Conservation (phyloP, 2,888 invertebrate species). For the Synanthedon tipuliformis region DNA sequence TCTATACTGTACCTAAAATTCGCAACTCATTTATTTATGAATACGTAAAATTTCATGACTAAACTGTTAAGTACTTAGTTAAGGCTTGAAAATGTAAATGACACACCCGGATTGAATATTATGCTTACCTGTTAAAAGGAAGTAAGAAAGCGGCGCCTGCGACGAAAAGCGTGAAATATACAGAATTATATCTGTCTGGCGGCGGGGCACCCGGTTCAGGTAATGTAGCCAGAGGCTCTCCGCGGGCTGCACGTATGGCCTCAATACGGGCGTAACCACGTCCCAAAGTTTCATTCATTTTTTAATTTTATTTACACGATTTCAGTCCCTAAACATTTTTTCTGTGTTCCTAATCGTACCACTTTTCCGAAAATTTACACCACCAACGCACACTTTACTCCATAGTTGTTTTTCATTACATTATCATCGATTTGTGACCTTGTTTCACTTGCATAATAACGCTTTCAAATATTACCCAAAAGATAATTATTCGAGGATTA, state of each 20-base stretch:
- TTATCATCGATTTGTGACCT: background rate
- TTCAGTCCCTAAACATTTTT: slow-evolving; percentile 8
- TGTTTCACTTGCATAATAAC: background rate
- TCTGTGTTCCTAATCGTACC: slow-evolving; percentile 2
- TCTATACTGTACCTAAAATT: too few relatives aligned
- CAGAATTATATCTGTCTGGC: slow-evolving; percentile 76
- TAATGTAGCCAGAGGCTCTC: slow-evolving; percentile 39
- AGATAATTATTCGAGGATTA: background rate
- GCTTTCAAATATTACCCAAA: background rate
- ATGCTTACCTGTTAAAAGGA: slow-evolving; percentile 88
- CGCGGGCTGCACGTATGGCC: slow-evolving; percentile 66
- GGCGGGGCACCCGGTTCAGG: slow-evolving; percentile 73
- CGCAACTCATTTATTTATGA: too few relatives aligned
- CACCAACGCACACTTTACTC: background rate
- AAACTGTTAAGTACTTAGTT: too few relatives aligned
- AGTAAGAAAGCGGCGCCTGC: slow-evolving; percentile 91
- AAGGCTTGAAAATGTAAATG: too few relatives aligned
- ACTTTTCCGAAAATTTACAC: slow-evolving; percentile 3
- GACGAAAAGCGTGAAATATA: slow-evolving; percentile 81
- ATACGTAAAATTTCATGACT: too few relatives aligned
- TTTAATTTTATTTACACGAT: slow-evolving; percentile 6
- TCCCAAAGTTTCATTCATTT: slow-evolving; percentile 75
- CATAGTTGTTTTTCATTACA: background rate
- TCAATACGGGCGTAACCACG: slow-evolving; percentile 76
- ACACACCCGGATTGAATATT: background rate